Conservation (phyloP, 1,140 invertebrate genomes). For the Achroia grisella region DNA sequence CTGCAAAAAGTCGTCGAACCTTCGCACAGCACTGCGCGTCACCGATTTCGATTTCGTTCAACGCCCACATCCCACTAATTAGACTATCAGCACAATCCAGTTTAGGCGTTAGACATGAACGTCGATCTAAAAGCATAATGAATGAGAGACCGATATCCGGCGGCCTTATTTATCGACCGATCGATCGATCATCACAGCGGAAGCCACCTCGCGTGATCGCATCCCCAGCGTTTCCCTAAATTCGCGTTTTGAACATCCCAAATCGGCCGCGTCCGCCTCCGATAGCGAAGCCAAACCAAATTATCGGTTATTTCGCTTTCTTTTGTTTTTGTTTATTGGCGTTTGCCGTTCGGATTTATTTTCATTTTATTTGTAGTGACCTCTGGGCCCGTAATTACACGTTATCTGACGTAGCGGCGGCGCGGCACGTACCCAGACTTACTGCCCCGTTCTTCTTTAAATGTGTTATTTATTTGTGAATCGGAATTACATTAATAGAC, state of each 20-base stretch:
- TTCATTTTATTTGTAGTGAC: conserved; percentile 62
- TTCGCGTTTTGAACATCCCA: conserved; percentile 42
- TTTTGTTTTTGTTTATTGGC: conserved; percentile 59
- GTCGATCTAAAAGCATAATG: conserved; percentile 31
- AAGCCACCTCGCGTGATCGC: conserved; percentile 54
- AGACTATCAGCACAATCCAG: conserved; percentile 25
- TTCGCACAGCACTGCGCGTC: conserved; percentile 10
- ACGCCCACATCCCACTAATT: conserved; percentile 30
- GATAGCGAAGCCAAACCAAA: conserved; percentile 36
- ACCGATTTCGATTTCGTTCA: conserved; percentile 35
- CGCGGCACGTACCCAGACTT: conserved; percentile 40
- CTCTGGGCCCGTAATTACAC: conserved; percentile 62
- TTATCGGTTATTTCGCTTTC: conserved; percentile 66
- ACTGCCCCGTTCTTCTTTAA: conserved; percentile 49
- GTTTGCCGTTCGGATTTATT: conserved; percentile 29
- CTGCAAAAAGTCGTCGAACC: conserved; percentile 29
- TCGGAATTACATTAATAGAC: conserved; percentile 64
- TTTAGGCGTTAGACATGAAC: conserved; percentile 23
- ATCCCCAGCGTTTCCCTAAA: conserved; percentile 44
- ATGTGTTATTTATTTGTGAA: conserved; percentile 70
- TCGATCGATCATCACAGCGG: conserved; percentile 39
- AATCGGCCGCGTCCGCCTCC: conserved; percentile 47
- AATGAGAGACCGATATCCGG: conserved; percentile 41
- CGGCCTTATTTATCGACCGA: conserved; percentile 29
- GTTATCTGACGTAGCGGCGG: conserved; percentile 32